Percentiles rank a stretch among this genome's conserved stretches.
These are phyloP conservation scores for Bothrops jararaca DNA, from an alignment of 2,113 vertebrate genomes.

Conservation along the genomic window DNA sequence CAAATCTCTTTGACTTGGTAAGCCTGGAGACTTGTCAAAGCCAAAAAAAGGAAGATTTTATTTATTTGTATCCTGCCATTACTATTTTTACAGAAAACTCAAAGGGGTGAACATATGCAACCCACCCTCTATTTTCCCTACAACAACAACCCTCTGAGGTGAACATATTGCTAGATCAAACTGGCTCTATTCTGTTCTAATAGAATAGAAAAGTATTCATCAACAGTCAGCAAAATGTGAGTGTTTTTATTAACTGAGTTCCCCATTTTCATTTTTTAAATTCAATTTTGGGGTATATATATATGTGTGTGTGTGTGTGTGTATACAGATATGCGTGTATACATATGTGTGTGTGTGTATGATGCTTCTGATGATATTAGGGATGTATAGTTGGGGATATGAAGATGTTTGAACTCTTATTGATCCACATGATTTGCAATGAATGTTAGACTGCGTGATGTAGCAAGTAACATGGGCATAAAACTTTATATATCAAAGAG, in stretches of 20 bases:
- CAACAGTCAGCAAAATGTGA: background rate
- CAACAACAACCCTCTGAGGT: background rate
- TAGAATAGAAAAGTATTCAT: background rate
- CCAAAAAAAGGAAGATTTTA: background rate
- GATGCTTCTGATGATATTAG: too few species aligned
- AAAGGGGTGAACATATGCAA: background rate
- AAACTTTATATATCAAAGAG: too few species aligned
- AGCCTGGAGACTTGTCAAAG: background rate
- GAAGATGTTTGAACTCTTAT: too few species aligned
- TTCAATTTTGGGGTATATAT: background rate
- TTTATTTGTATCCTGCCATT: background rate
- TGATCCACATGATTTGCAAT: too few species aligned
- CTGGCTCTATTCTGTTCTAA: background rate
- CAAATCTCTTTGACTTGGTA: background rate
- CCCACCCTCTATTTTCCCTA: background rate
- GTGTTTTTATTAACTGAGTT: background rate
- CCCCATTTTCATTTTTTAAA: background rate
- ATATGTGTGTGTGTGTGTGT: too few species aligned
- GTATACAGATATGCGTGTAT: too few species aligned
- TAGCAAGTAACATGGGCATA: too few species aligned
- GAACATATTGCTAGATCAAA: background rate
- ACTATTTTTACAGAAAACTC: background rate
- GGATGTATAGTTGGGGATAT: too few species aligned
- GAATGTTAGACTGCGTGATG: too few species aligned
- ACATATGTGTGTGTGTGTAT: too few species aligned